phyloP scores from a whole-genome alignment of 2,797 vertebrate species.

The Spea hammondii region DNA sequence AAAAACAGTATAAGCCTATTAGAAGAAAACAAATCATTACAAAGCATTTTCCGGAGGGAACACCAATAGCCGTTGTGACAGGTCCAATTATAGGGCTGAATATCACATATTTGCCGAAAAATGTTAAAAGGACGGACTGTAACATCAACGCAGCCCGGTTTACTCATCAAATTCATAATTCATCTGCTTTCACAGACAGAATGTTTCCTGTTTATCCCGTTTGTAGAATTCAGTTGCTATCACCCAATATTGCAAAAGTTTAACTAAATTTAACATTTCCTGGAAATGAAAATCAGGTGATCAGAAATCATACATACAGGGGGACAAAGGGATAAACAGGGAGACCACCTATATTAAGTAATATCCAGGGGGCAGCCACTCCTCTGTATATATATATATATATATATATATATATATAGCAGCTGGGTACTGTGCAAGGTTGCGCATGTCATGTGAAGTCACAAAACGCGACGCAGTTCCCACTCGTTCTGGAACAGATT shows the following conservation, averaged over 20 bases:
- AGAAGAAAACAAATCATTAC: conserved; percentile 52
- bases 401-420: too few species aligned
- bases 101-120: background rate
- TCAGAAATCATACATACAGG: too few species aligned
- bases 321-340: too few species aligned
- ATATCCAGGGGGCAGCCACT: too few species aligned
- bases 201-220: background rate
- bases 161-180: background rate
- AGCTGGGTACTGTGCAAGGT: too few species aligned
- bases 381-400: too few species aligned
- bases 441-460: too few species aligned
- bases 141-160: conserved; percentile 12
- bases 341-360: too few species aligned
- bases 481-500: too few species aligned
- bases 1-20: conserved; percentile 34
- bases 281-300: background rate
- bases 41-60: conserved; percentile 43
- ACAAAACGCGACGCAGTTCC: too few species aligned
- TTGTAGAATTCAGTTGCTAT: background rate
- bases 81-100: conserved; percentile 37
- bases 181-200: background rate
- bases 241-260: conserved; percentile 5
- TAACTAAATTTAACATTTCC: background rate
- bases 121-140: background rate
- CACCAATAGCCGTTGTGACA: conserved; percentile 34